Base-by-base conservation (phyloP, 2,113 vertebrate genomes). In the Nannospalax galili region DNA sequence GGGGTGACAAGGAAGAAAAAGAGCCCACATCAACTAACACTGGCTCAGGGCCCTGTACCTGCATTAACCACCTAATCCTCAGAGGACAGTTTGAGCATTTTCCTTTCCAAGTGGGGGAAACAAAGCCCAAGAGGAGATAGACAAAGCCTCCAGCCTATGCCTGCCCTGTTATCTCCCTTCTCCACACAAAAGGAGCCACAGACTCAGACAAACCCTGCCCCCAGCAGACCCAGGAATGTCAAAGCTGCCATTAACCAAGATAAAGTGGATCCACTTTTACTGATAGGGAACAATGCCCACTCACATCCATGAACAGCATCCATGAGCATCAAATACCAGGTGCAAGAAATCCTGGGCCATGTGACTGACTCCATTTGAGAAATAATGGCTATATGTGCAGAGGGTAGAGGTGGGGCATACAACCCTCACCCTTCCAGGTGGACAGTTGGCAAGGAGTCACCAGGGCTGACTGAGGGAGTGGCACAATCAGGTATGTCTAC, bases 321-420 rank as follows among this genome's bases (percentile, higher is more conserved):
- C n/a, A n/a, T 11, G 35, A 77, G 45, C 9, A 19, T 7, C 15
- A 67, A 26, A 74, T 2, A 15, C 62, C 45, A 45, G 75, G 52
- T 35, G 35, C 9, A 1, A 69, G 69, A 72, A 86, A 75, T 7
- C 37, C 9, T 0, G 1, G 26, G 52, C 69, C 37, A 35, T 0
- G 17, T 75, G 84, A 30, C 64, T 75, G 84, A 30, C 64, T 58
- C 28, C 48, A 73, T n/a, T n/a, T 62, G 67, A 26, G 1, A 28
- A 75, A 81, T 16, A 14, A 37, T n/a, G 73, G 65, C 67, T 69
- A 28, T 52, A 42, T 0, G 1, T 1, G 3, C n/a, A 48, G 26
- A 15, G 75, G 42, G 22, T 2, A 17, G 15, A 56, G n/a, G 24
- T 9, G 22, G 91, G 37, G 6, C 6, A 0, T 0, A 1, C 1